phyloP scores from a whole-genome alignment of 2,113 vertebrate genomes.

The Sclerurus mexicanus region DNA sequence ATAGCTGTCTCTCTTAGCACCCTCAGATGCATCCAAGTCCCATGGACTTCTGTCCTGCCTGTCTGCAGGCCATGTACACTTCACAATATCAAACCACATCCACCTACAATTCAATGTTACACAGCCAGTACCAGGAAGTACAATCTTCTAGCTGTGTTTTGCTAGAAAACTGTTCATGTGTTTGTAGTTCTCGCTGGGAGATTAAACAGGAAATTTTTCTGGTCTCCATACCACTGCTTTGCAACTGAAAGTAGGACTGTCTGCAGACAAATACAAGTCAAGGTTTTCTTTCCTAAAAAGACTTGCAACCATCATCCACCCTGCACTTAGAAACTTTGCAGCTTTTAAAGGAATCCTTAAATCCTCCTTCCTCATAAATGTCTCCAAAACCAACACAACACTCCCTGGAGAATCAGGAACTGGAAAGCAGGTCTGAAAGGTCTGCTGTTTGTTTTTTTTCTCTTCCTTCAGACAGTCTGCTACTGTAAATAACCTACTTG shows the following conservation, averaged over 20 bases:
- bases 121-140: neutral
- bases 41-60: neutral
- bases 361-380: neutral
- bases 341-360: neutral
- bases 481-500: neutral
- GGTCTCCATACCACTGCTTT: neutral
- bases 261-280: neutral
- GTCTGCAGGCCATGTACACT: neutral
- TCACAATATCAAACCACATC: neutral
- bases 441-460: neutral
- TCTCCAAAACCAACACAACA: slow-evolving; percentile 41
- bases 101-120: neutral
- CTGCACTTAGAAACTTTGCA: neutral
- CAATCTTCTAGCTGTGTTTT: neutral
- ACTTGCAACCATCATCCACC: neutral
- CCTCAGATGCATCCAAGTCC: accelerated
- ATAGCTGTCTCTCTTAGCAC: neutral
- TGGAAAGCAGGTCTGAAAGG: neutral
- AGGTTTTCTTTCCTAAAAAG: slow-evolving; percentile 8
- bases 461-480: neutral
- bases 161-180: neutral
- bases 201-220: neutral
- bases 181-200: neutral
- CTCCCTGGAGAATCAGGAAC: slow-evolving; percentile 6
- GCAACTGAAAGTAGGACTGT: neutral